Evolutionary conservation across 2,888 invertebrate species (phyloP), one percentile per base, ranked within the genome.

Genomic region (Iselma pallidipennis): DNA sequence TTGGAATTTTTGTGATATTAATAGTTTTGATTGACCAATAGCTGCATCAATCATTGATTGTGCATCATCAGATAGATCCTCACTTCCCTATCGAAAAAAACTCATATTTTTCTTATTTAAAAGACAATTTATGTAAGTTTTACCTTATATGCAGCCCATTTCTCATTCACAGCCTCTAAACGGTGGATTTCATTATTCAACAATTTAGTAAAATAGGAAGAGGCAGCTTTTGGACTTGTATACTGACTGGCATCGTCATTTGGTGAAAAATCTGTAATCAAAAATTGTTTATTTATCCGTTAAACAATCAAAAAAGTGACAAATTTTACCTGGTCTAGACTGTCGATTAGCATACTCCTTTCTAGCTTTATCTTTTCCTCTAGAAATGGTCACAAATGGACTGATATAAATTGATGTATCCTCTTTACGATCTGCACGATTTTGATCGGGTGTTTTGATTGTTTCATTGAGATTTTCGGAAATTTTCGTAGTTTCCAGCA

Each of bases 11-110:
- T 92, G 89, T 4, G 84, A 84, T 68, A 92, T 85, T 59, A 95
- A 83, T 64, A 95, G 83, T 59, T 88, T 87, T 0, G 91, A 91
- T 82, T 94, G 93, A 0, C 94, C 94, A 64, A 91, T 86, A 0
- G 91, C 89, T 14, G 89, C 85, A 68, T 90, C 84, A 37, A 94
- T 86, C 61, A 84, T 78, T 71, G 87, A 87, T 74, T 83, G 76
- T 0, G 85, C 83, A 67, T 85, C 81, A 50, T 88, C 89, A 0
- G 85, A 82, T 19, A 85, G 69, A 1, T 72, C 61, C n/a, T 71
- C 62, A 55, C 66, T 58, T 2, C 68, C 64, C 71, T 72, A 33
- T n/a, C 4, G 9, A 33, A 16, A 19, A n/a, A 31, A 33, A 42
- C 14, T 23, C 1, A 14, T 1, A 16, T 14, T 37, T 12, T 23